Conservation (phyloP, 2,888 invertebrate genomes). For the Uropetala carovei region DNA sequence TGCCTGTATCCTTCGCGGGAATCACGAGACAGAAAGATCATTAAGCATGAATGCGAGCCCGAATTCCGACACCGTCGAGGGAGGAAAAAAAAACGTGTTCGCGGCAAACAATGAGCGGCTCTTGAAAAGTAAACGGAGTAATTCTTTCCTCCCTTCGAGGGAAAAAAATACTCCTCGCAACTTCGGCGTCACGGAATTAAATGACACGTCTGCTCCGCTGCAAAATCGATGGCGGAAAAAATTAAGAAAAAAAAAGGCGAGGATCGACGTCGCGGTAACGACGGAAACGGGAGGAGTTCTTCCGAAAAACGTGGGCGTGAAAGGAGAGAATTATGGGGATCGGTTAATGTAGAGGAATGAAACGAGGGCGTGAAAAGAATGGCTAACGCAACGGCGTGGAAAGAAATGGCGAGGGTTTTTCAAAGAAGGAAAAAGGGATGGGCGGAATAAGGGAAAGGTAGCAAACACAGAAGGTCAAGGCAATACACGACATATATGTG, state of each 20-base stretch:
- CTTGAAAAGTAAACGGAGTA: background rate
- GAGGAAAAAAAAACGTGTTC: background rate
- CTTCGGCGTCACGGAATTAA: too few species aligned
- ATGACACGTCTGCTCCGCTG: too few species aligned
- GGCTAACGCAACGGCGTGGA: background rate
- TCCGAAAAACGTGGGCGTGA: background rate
- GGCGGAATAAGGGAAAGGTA: background rate
- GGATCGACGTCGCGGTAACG: too few species aligned
- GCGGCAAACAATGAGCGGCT: background rate
- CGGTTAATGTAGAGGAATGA: background rate
- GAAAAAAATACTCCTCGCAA: too few species aligned
- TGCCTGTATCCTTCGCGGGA: too few species aligned
- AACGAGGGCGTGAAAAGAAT: background rate
- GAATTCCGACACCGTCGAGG: background rate
- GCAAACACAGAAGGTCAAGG: background rate
- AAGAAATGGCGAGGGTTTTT: background rate
- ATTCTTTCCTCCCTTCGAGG: background rate
- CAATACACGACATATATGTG: background rate
- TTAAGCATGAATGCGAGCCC: background rate
- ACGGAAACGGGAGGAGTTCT: too few species aligned
- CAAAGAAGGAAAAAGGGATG: background rate
- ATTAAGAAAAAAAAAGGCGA: too few species aligned
- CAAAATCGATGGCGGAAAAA: too few species aligned
- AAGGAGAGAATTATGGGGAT: background rate
- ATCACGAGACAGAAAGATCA: too few species aligned